Evolutionary conservation across 1,140 invertebrate genomes (phyloP).

Genomic region (Drosophila lacteicornis): DNA sequence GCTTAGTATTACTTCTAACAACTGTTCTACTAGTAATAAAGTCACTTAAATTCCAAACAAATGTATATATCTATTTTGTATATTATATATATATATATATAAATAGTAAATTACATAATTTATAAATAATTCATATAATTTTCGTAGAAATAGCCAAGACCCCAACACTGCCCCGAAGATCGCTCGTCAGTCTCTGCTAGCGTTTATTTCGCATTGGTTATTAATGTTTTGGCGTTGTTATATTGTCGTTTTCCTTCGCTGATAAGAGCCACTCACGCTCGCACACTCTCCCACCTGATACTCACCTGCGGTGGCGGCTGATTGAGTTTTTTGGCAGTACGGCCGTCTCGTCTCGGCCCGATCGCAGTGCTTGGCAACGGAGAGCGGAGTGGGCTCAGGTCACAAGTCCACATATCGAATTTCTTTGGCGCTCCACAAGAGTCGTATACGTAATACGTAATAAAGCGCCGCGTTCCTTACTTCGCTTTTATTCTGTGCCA

Average conservation of each 20-base stretch:
- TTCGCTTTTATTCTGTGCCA: conserved; percentile 27
- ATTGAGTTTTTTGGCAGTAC: conserved; percentile 58
- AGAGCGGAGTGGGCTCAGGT: conserved; percentile 39
- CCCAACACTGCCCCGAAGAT: conserved; percentile 7
- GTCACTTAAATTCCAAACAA: too few species aligned
- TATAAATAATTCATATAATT: background rate
- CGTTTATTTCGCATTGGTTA: conserved; percentile 65
- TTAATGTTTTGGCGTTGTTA: conserved; percentile 67
- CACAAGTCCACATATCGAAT: conserved; percentile 76
- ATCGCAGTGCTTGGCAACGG: conserved; percentile 59
- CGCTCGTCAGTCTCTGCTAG: conserved; percentile 39
- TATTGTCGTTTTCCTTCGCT: conserved; percentile 76
- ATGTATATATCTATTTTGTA: background rate
- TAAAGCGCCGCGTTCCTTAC: conserved; percentile 51
- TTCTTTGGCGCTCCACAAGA: conserved; percentile 39
- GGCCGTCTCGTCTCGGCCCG: conserved; percentile 12
- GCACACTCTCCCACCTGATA: conserved; percentile 6
- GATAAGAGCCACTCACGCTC: conserved; percentile 51
- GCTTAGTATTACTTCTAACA: too few species aligned
- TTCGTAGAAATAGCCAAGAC: background rate
- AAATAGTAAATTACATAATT: too few species aligned
- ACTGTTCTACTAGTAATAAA: too few species aligned
- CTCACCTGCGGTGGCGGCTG: conserved; percentile 34
- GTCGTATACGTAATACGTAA: conserved; percentile 63
- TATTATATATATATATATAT: too few species aligned